Conservation (phyloP, 2,113 vertebrate genomes). For the Psittacus erithacus region DNA sequence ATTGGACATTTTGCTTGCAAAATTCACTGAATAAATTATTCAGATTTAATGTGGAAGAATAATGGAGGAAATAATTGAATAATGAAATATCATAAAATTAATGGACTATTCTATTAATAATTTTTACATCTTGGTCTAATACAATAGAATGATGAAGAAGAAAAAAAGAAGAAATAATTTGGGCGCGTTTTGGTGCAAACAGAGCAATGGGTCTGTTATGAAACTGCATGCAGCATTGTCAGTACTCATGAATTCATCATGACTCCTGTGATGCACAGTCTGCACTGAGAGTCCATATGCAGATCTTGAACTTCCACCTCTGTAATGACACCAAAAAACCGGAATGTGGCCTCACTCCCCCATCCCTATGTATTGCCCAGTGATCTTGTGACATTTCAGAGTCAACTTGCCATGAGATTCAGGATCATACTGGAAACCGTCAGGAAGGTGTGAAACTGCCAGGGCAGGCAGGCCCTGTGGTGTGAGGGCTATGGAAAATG, state of each 20-base stretch:
- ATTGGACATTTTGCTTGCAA: constrained; percentile 66
- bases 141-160: neutral
- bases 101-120: constrained; percentile 57
- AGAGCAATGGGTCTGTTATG: neutral
- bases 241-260: neutral
- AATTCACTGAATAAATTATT: constrained; percentile 74
- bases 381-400: neutral
- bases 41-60: constrained; percentile 65
- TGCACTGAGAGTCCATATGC: neutral
- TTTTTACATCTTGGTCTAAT: constrained; percentile 8
- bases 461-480: neutral
- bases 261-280: neutral
- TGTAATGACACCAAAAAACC: neutral
- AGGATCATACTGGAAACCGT: neutral
- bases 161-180: neutral
- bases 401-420: neutral
- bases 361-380: fast-evolving
- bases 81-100: constrained; percentile 64
- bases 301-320: neutral
- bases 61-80: constrained; percentile 70
- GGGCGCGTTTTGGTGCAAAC: neutral
- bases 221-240: neutral
- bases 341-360: neutral
- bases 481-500: fast-evolving
- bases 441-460: neutral